Percentiles rank a stretch among this genome's conserved stretches.
phyloP scores from a whole-genome alignment of 1,140 invertebrate genomes.

The Archivesica marissinica region DNA sequence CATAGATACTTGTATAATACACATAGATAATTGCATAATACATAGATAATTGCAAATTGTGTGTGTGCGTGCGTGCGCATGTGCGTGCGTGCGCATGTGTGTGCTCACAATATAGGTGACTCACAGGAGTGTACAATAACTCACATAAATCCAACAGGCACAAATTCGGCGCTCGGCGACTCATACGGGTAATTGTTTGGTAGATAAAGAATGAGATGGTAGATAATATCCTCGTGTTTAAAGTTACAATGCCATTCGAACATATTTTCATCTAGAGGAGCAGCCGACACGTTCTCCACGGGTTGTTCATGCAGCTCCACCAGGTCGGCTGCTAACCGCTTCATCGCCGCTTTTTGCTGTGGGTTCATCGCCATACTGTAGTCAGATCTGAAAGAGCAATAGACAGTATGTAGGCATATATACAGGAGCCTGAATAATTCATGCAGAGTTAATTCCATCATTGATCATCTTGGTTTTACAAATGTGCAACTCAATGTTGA shows the following conservation, averaged over 20 bases:
- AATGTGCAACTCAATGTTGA: no score
- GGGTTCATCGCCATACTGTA: slow-evolving; percentile 63
- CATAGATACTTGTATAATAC: no score
- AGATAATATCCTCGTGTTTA: slow-evolving; percentile 75
- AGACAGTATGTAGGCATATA: no score
- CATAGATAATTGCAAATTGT: no score
- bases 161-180: slow-evolving; percentile 79
- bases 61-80: no score
- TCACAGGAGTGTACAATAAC: neutral
- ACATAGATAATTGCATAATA: no score
- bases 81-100: no score
- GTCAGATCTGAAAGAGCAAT: neutral
- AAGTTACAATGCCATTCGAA: slow-evolving; percentile 81
- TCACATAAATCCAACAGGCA: slow-evolving; percentile 75
- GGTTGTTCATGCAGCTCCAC: slow-evolving; percentile 72
- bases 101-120: no score
- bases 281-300: slow-evolving; percentile 76
- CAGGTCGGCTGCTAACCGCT: slow-evolving; percentile 71
- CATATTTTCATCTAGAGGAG: slow-evolving; percentile 74
- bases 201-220: slow-evolving; percentile 75
- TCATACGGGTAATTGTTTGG: slow-evolving; percentile 77
- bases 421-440: no score
- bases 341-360: slow-evolving; percentile 72
- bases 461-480: no score
- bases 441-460: no score